Base-by-base conservation (phyloP, 2,113 vertebrate species). In the Poecilia latipinna region DNA sequence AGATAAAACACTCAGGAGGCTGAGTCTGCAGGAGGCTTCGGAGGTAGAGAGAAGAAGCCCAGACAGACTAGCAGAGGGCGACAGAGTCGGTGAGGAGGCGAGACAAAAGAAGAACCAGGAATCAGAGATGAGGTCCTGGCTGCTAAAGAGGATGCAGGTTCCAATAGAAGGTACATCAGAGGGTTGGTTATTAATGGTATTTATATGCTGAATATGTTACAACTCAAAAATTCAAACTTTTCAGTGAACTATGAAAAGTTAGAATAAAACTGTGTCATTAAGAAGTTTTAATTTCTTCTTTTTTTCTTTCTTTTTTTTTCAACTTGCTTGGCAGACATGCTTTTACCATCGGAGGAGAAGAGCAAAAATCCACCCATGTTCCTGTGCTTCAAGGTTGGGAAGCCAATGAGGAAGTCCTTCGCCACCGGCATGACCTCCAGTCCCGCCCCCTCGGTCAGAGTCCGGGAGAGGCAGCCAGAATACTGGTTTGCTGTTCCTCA, bases 401-500 rank as follows among this genome's bases (percentile, higher is more conserved):
- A 97, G 74, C 98, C 98, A 12, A 99, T 99, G 98, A 96, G 96
- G 68, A 99, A 98, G 87, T 98, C 97, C n/a, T 99, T 99, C 72
- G 95, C 92, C 7, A 91, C 67, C 2, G 89, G 96, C 26, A 94
- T 94, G 77, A 95, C 91, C 2, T 88, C 93, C 0, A 93, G 96
- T 60, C 91, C 97, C 63, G 93, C 94, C 68, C 96, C 96, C 72
- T 95, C 96, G 7, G 96, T 95, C 4, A 89, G 91, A 69, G 91
- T 90, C 63, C 89, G 91, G 29, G 95, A 93, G 17, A 97, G 96
- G 84, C 97, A 98, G 35, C 96, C 96, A 0, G 98, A 99, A 82
- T 99, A 99, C 82, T 99, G 98, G 98, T 99, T 99, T 91, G 98
- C 98, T 19, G 97, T 99, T 70, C 98, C 98, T 31, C 96, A 98